Conservation (phyloP, 2,888 invertebrate species). For the Beris chalybata region DNA sequence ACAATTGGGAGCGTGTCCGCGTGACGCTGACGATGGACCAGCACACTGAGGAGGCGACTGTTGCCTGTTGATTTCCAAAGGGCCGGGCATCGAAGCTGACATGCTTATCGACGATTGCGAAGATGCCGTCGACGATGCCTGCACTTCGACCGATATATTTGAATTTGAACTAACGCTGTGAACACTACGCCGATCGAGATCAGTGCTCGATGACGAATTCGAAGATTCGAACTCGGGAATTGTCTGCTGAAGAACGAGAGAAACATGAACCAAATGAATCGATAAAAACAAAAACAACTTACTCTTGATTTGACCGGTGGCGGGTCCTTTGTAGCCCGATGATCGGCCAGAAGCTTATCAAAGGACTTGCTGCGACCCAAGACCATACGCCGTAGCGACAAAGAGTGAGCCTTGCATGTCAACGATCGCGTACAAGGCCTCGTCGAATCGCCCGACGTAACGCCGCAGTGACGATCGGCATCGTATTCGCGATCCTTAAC, state of each 20-base stretch:
- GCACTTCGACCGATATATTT: constrained; percentile 36
- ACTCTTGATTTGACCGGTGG: not conserved
- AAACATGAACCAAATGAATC: not conserved
- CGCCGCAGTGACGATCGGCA: constrained; percentile 82
- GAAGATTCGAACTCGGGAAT: constrained; percentile 42
- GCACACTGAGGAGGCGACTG: not conserved
- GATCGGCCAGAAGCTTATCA: constrained; percentile 71
- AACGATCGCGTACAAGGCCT: constrained; percentile 79
- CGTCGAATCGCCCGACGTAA: constrained; percentile 66
- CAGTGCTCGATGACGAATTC: constrained; percentile 43
- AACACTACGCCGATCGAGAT: constrained; percentile 41
- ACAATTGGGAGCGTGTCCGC: not conserved
- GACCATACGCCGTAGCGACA: constrained; percentile 71
- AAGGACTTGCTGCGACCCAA: constrained; percentile 72
- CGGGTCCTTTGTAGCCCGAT: constrained; percentile 37
- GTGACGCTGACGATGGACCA: not conserved
- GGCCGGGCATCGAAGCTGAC: not conserved
- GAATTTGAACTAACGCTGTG: constrained; percentile 36
- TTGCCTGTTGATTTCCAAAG: not conserved
- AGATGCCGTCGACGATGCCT: constrained; percentile 32
- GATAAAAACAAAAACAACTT: not conserved
- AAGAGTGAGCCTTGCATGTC: constrained; percentile 70
- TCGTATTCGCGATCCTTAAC: constrained; percentile 70
- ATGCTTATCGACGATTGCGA: constrained; percentile 26
- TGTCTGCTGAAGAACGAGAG: constrained; percentile 28